Evolutionary conservation across 2,888 invertebrate species (phyloP).

Genomic region (Leistus spinibarbis): DNA sequence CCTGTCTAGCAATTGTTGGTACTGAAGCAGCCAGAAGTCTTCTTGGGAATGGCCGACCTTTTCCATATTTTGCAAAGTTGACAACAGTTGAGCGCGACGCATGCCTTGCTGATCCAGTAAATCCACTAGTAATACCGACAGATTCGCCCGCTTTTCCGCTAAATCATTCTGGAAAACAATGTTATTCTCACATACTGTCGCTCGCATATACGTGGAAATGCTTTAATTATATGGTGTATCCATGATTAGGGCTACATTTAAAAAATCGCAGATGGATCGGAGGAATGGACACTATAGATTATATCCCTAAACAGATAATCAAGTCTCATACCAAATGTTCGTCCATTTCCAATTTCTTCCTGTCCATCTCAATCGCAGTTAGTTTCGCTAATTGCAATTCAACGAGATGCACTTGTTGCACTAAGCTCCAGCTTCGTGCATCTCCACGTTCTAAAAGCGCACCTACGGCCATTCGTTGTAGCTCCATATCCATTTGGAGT

Average conservation of each 20-base stretch:
- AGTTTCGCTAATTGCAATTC: conserved; percentile 73
- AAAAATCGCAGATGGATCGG: too few species aligned
- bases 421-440: conserved; percentile 75
- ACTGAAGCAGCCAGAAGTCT: conserved; percentile 80
- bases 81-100: conserved; percentile 68
- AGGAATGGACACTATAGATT: too few species aligned
- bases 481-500: conserved; percentile 70
- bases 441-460: conserved; percentile 75
- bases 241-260: too few species aligned
- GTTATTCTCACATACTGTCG: background rate
- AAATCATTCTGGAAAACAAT: conserved; percentile 67
- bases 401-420: conserved; percentile 76
- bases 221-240: too few species aligned
- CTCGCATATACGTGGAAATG: background rate
- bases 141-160: conserved; percentile 68
- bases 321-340: conserved; percentile 65
- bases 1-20: conserved; percentile 79
- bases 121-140: conserved; percentile 71
- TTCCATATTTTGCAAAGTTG: conserved; percentile 76
- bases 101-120: conserved; percentile 71
- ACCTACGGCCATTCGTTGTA: conserved; percentile 75
- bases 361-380: conserved; percentile 75
- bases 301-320: background rate
- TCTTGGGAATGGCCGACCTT: conserved; percentile 58
- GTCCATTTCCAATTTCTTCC: conserved; percentile 68